Percentiles rank a stretch among this genome's conserved stretches.
Evolutionary conservation across 2,113 vertebrate species (phyloP).

Genomic region (Asarcornis scutulata): DNA sequence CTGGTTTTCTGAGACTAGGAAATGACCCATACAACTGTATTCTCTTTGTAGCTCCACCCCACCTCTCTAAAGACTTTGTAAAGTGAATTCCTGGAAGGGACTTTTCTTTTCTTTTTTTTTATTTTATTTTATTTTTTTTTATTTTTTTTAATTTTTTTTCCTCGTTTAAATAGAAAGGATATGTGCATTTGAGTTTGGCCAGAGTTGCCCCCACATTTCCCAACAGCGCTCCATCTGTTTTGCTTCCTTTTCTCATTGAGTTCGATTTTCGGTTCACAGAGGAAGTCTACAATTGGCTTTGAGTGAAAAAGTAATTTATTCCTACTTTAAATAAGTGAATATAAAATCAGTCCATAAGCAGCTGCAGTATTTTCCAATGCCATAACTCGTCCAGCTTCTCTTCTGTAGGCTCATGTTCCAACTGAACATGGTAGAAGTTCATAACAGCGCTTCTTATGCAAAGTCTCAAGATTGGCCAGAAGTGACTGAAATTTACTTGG

Average conservation of each 20-base stretch:
- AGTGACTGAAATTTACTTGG: not conserved
- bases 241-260: not conserved
- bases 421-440: not conserved
- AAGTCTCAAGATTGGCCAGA: not conserved
- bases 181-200: not conserved
- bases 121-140: not conserved
- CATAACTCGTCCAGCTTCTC: not conserved
- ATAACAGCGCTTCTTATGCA: not conserved
- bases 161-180: not conserved
- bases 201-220: not conserved
- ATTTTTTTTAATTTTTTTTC: too few species aligned
- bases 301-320: not conserved
- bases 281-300: not conserved
- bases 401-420: not conserved
- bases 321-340: not conserved
- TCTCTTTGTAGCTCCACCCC: not conserved
- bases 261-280: not conserved
- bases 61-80: not conserved
- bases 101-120: not conserved
- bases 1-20: not conserved
- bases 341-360: not conserved
- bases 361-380: not conserved
- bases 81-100: not conserved
- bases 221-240: not conserved
- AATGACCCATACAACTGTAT: not conserved